Base-by-base conservation (phyloP, 2,113 vertebrate genomes). In the Poeciliopsis turrubarensis region DNA sequence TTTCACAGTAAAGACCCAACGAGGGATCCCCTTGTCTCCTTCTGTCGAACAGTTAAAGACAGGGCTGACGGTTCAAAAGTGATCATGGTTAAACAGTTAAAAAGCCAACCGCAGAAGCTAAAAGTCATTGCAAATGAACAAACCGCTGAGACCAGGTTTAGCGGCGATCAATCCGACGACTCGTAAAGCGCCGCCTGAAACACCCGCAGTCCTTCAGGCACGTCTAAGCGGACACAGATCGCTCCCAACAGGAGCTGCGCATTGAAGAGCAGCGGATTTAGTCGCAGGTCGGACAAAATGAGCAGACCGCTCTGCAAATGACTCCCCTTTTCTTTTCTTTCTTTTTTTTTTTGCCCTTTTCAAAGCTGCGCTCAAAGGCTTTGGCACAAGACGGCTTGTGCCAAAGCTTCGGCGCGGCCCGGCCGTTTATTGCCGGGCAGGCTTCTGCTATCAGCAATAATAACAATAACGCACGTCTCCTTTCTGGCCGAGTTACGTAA, bases 241-340 rank as follows among this genome's bases (percentile, higher is more conserved):
- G 60, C 34, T 54, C 44, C 73, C 29, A 47, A 60, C 26, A 31
- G 29, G 27, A 29, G 13, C 6, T 63, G 14, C 25, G 10, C 68
- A 80, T 70, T 69, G 29, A 77, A 75, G 39, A 22, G 51, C 15
- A 72, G 30, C 57, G 61, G 25, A 73, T 44, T 60, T 54, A 68
- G 72, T 63, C 60, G 65, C 15, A 75, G n/a, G 51, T 79, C 37
- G 4, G 14, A 26, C 32, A 14, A 13, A 32, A 47, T 26, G 68
- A 57, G n/a, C 9, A 30, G 22, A 73, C 47, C 5, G 57, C 25
- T 57, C 30, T 29, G 37, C 73, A 84, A 84, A 79, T 80, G 51
- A 70, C 73, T 83, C 39, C 65, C 22, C 29, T 29, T 29, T 29
- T 29, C 29, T 29, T 29, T 29, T 29, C 29, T 57, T 65, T 72